Evolutionary conservation across 2,797 vertebrate genomes (phyloP).

Genomic region (Sternotherus odoratus): DNA sequence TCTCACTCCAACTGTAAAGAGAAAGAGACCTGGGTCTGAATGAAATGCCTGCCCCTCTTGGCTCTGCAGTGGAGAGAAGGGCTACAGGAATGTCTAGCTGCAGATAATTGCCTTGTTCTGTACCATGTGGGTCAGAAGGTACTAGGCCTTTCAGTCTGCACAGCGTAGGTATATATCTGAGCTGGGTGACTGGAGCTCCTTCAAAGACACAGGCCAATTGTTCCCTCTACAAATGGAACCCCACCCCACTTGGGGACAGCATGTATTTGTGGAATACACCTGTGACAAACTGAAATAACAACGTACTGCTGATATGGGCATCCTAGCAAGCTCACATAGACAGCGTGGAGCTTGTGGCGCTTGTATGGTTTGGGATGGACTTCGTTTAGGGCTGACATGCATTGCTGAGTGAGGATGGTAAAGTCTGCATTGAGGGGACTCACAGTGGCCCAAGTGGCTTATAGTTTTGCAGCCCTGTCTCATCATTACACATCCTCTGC

Average conservation of each 20-base stretch:
- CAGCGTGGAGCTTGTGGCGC: neutral
- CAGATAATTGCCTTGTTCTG: neutral
- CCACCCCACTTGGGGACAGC: neutral
- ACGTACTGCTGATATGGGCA: neutral
- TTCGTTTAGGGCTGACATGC: neutral
- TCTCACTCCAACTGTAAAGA: neutral
- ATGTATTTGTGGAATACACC: neutral
- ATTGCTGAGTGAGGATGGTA: neutral
- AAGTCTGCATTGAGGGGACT: neutral
- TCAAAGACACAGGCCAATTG: neutral
- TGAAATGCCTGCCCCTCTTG: neutral
- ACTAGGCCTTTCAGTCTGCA: neutral
- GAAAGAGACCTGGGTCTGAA: neutral
- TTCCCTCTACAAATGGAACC: neutral
- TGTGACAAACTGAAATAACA: neutral
- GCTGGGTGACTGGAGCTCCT: neutral
- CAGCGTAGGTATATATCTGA: neutral
- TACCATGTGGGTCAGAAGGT: neutral
- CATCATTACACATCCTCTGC: conserved; percentile 37
- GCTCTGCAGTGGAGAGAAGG: neutral
- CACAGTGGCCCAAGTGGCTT: neutral
- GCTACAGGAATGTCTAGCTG: neutral
- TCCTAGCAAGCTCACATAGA: neutral
- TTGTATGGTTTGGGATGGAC: neutral
- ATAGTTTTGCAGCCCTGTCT: neutral